Conservation (phyloP, 2,888 invertebrate species). For the Adela reaumurella region DNA sequence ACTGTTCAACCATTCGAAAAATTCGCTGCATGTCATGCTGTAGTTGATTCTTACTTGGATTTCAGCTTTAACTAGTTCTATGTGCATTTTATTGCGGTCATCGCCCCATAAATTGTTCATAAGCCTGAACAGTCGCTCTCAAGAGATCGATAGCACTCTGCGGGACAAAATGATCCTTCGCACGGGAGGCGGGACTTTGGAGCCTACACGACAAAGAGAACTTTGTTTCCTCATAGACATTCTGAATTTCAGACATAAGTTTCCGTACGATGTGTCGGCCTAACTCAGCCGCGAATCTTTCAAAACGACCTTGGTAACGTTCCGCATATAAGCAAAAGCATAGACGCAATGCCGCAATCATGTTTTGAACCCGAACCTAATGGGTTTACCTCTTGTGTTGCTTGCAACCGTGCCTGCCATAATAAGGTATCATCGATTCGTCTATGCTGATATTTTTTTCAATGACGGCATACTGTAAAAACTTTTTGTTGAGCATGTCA, state of each 20-base stretch:
- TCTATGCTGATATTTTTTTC: slow-evolving; percentile 20
- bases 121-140: too few relatives aligned
- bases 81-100: too few relatives aligned
- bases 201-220: slow-evolving; percentile 8
- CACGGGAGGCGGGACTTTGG: too few relatives aligned
- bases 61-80: too few relatives aligned
- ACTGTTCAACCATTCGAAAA: too few relatives aligned
- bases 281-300: slow-evolving; percentile 6
- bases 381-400: slow-evolving; percentile 19
- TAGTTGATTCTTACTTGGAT: too few relatives aligned
- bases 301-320: slow-evolving; percentile 15
- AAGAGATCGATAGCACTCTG: too few relatives aligned
- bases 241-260: slow-evolving; percentile 2
- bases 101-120: too few relatives aligned
- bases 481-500: slow-evolving; percentile 15
- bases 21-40: too few relatives aligned
- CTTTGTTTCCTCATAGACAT: slow-evolving; percentile 3
- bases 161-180: too few relatives aligned
- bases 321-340: slow-evolving; percentile 18
- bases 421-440: slow-evolving; percentile 25
- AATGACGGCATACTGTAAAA: slow-evolving; percentile 14
- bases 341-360: slow-evolving; percentile 16
- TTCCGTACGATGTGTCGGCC: slow-evolving; percentile 7
- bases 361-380: slow-evolving; percentile 17
- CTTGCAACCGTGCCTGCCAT: slow-evolving; percentile 19